Evolutionary conservation across 2,797 vertebrate species (phyloP).

Genomic region (Macrochelys suwanniensis): DNA sequence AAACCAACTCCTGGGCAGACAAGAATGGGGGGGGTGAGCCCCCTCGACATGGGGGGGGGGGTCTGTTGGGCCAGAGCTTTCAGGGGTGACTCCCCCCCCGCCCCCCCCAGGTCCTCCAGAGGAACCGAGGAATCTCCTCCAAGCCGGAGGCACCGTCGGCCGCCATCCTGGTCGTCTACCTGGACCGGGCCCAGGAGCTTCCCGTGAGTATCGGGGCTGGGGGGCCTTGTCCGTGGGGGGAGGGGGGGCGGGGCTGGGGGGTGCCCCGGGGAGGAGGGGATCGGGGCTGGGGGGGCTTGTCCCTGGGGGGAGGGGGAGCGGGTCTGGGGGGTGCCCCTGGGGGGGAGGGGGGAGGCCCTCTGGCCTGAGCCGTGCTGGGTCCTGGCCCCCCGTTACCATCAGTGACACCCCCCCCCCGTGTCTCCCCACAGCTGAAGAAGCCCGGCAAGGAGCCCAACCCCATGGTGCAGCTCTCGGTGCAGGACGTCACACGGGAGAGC

Average conservation of each 20-base stretch:
- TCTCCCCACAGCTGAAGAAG: constrained; percentile 87
- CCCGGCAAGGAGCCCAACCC: constrained; percentile 91
- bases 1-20: no score
- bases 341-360: neutral
- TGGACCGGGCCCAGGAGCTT: constrained; percentile 90
- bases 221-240: no score
- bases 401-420: neutral
- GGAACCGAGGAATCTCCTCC: constrained; percentile 85
- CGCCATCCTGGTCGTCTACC: constrained; percentile 91
- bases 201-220: constrained; percentile 85
- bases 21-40: neutral
- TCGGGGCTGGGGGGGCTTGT: no score
- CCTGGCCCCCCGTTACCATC: neutral
- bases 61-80: neutral
- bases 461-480: constrained; percentile 90
- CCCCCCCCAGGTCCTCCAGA: constrained; percentile 86
- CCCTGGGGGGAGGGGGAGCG: neutral
- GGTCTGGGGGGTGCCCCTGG: neutral
- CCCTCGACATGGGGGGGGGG: fast-evolving
- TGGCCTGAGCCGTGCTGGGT: fast-evolving
- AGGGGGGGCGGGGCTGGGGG: no score
- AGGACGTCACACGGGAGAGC: constrained; percentile 92
- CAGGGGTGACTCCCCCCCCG: neutral
- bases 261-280: no score
- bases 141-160: constrained; percentile 90